Evolutionary conservation across 2,797 vertebrate species (phyloP).

Genomic region (Microctenopoma steveboyesi): DNA sequence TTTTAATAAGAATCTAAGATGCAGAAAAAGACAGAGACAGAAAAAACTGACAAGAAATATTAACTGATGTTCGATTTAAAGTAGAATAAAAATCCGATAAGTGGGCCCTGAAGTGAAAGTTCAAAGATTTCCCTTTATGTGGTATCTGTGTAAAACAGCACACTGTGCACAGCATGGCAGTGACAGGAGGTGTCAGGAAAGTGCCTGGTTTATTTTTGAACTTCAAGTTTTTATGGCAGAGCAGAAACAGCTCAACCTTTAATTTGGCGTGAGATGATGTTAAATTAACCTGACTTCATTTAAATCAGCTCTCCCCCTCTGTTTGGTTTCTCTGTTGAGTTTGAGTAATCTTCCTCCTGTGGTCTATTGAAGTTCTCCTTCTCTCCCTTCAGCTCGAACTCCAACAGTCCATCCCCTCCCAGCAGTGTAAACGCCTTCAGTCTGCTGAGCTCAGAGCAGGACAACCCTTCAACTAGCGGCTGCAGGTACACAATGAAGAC

Average conservation of each 20-base stretch:
- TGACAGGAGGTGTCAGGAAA: neutral
- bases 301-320: neutral
- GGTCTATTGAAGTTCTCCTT: neutral
- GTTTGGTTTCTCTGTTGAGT: conserved; percentile 1
- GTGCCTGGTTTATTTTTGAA: neutral
- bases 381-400: conserved; percentile 78
- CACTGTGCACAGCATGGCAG: neutral
- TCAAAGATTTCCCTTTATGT: neutral
- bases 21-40: too few relatives aligned
- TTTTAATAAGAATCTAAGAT: too few relatives aligned
- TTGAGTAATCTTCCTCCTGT: neutral
- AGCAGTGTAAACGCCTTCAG: conserved; percentile 90
- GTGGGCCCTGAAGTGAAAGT: too few relatives aligned
- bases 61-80: neutral
- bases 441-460: conserved; percentile 89
- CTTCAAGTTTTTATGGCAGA: neutral
- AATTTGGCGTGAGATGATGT: neutral
- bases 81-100: too few relatives aligned
- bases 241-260: neutral
- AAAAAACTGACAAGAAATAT: too few relatives aligned
- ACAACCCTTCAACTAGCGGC: conserved; percentile 91
- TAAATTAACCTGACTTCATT: neutral
- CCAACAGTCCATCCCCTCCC: conserved; percentile 82
- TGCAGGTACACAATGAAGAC: conserved; percentile 84
- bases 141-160: neutral